Base-by-base conservation (phyloP, 2,113 vertebrate species). In the Melanerpes formicivorus region DNA sequence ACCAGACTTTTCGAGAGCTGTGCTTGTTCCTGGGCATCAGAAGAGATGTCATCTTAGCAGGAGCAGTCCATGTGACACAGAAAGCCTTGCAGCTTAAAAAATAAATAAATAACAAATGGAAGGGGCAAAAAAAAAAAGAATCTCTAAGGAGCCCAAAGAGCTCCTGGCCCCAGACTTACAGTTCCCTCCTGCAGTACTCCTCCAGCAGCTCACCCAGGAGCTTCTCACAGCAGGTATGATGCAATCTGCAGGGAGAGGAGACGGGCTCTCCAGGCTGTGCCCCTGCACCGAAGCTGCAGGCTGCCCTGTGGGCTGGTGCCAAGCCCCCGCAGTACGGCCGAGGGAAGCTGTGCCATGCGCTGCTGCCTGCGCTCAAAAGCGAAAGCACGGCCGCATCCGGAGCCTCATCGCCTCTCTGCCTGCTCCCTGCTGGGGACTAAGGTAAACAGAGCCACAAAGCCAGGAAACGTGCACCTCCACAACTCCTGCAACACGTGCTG, bases 121-220 rank as follows among this genome's bases (percentile, higher is more conserved):
- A 40, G 40, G 40, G 34, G 37, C n/a, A n/a, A 9, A 37, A 40
- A 40, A 40, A 40, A 40, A 15, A 44, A 6, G 13, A 27, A 5
- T 44, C 9, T 3, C 0, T 11, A 19, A 55, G 54, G 12, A 3
- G 4, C 5, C 42, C 65, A 25, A 26, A 22, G 6, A 77, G n/a
- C 8, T 52, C 13, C 12, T 30, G 46, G 60, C 21, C 32, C 60
- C 56, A 77, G 30, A 94, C 95, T 93, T 90, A 95, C 95, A 80
- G 0, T 46, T 83, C 8, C 42, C 15, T 70, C 37, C 69, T 74
- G 34, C 25, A 23, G 75, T 2, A 82, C 12, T 29, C 48, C 54
- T 79, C 27, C 15, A 66, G 73, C 17, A 76, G 54, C 48, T 81
- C 50, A 59, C 65, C 59, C 40, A 29, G 18, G 67, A 26, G 10